Evolutionary conservation across 2,113 vertebrate genomes (phyloP).

Genomic region (Ailurus styani): DNA sequence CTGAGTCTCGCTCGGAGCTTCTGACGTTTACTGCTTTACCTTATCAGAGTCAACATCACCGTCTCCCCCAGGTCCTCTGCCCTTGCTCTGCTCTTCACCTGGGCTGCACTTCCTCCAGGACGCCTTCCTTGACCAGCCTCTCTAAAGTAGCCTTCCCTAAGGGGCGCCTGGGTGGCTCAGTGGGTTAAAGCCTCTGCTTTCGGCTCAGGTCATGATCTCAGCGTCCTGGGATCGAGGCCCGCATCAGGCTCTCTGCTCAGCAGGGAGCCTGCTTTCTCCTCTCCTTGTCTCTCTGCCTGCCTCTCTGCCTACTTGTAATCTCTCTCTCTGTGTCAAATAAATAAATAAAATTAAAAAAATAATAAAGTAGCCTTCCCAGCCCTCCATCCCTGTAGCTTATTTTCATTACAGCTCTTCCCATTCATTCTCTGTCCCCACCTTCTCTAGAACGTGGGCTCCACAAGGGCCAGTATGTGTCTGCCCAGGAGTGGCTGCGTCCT

Average conservation of each 20-base stretch:
- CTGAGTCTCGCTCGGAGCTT: neutral
- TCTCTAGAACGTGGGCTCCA: neutral
- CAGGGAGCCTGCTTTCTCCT: no score
- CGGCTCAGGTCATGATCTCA: no score
- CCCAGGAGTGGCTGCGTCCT: neutral
- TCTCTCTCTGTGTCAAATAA: no score
- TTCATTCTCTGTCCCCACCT: neutral
- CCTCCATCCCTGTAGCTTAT: neutral
- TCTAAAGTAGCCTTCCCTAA: neutral
- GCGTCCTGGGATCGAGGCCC: no score
- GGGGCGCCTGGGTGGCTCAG: no score
- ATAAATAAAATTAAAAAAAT: no score
- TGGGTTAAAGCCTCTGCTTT: no score
- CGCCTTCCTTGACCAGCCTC: neutral
- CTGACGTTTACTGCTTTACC: neutral
- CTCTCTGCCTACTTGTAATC: no score
- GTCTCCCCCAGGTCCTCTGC: neutral
- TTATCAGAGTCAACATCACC: neutral
- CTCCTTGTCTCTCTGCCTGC: no score
- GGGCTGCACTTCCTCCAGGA: neutral
- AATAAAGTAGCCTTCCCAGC: neutral
- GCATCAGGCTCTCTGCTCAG: no score
- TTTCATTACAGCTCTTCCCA: neutral
- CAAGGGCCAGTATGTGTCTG: neutral
- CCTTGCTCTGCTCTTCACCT: neutral